These are phyloP conservation scores for Prorops nasuta DNA, from an alignment of 1,140 invertebrate species.

Conservation along the genomic window DNA sequence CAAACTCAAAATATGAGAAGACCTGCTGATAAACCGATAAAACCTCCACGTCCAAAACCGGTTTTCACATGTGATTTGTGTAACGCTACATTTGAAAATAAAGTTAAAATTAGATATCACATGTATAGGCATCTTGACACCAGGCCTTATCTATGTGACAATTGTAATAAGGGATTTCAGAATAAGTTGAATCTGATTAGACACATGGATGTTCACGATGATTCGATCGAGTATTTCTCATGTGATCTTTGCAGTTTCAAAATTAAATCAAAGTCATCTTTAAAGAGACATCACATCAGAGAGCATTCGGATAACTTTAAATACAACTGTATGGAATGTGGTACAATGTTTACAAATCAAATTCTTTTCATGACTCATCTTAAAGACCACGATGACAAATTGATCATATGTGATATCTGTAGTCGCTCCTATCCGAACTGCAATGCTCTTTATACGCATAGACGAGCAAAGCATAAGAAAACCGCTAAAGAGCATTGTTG, in stretches of 20 bases:
- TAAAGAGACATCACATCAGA: constrained; percentile 56
- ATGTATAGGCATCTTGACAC: constrained; percentile 51
- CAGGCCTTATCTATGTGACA: constrained; percentile 50
- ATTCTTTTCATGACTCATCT: constrained; percentile 55
- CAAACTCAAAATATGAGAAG: no score
- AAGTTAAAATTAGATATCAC: constrained; percentile 43
- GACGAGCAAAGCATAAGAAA: constrained; percentile 54
- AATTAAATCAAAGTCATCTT: constrained; percentile 50
- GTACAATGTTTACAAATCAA: constrained; percentile 62
- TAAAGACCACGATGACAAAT: constrained; percentile 51
- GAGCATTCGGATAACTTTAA: constrained; percentile 57
- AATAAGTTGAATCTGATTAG: constrained; percentile 52
- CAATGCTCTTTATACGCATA: constrained; percentile 46
- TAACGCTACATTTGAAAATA: constrained; percentile 34
- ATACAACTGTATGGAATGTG: constrained; percentile 63
- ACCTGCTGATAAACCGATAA: no score
- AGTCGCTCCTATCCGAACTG: constrained; percentile 59
- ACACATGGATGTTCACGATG: constrained; percentile 56
- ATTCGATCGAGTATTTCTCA: constrained; percentile 26
- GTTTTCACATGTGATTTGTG: constrained; percentile 53
- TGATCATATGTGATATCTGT: constrained; percentile 58
- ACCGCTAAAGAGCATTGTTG: constrained; percentile 55
- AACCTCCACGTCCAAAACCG: no score
- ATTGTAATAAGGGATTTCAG: constrained; percentile 56
- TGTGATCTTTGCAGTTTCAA: constrained; percentile 47